A percentile compares a stretch with the other conserved stretches of the same genome.
These are phyloP conservation scores for Dipus sagitta DNA, from an alignment of 2,797 vertebrate species.

Conservation along the genomic window DNA sequence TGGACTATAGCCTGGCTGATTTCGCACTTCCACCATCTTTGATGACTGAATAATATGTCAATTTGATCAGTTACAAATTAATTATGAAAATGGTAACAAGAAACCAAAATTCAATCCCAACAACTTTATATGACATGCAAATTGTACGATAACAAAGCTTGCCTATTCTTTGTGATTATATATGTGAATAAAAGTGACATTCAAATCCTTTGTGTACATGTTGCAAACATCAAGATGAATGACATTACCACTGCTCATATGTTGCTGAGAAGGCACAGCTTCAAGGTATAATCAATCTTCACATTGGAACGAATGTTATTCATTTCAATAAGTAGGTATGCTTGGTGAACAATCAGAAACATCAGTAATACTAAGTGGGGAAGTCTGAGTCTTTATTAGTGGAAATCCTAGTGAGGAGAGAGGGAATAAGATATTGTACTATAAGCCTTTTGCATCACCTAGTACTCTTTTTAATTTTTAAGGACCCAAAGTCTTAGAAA, in stretches of 20 bases:
- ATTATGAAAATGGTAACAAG: background rate
- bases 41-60: conserved; percentile 16
- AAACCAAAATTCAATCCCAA: background rate
- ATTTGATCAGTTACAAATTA: conserved; percentile 56
- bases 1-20: background rate
- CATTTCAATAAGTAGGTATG: background rate
- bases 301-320: background rate
- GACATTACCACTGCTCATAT: background rate
- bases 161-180: conserved; percentile 33
- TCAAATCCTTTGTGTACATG: background rate
- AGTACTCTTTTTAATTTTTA: background rate
- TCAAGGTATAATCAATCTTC: background rate
- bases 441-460: background rate
- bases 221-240: conserved; percentile 9
- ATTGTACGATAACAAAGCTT: background rate
- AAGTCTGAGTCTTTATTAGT: conserved; percentile 7
- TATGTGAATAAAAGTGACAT: conserved; percentile 25
- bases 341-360: conserved; percentile 56
- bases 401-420: background rate
- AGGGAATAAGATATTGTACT: conserved; percentile 17
- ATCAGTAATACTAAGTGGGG: conserved; percentile 41
- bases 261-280: background rate
- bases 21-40: background rate
- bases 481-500: background rate
- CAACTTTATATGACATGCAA: background rate